These are phyloP conservation scores for Papilio polytes DNA, from an alignment of 1,140 invertebrate genomes.

Conservation along the genomic window DNA sequence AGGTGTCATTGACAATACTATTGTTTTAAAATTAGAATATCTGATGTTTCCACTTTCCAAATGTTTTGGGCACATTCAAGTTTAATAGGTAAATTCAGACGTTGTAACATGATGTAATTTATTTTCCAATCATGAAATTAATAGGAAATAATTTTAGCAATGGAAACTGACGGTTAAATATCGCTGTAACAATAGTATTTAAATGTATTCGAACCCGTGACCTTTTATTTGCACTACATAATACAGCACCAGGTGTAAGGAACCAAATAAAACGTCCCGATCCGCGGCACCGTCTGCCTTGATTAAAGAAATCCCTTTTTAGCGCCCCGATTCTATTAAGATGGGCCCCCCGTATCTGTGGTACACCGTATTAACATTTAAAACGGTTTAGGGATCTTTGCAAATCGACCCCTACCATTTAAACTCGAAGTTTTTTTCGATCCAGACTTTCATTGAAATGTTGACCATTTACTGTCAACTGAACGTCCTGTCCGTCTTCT, in stretches of 20 bases:
- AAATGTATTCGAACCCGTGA: not conserved
- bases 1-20: not conserved
- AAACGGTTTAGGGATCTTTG: constrained; percentile 38
- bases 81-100: constrained; percentile 43
- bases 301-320: constrained; percentile 39
- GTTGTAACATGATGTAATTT: too few relatives aligned
- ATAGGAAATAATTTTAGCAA: not conserved
- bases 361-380: constrained; percentile 38
- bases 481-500: not conserved
- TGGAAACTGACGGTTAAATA: not conserved
- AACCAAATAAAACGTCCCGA: constrained; percentile 24
- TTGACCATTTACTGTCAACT: not conserved
- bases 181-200: not conserved
- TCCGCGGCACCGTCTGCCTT: constrained; percentile 25
- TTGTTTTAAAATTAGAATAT: constrained; percentile 4
- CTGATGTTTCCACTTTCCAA: not conserved
- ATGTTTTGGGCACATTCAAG: not conserved
- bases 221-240: not conserved
- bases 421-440: constrained; percentile 7
- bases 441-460: not conserved
- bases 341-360: constrained; percentile 34
- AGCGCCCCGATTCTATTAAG: constrained; percentile 35
- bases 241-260: constrained; percentile 8
- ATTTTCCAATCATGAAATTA: too few relatives aligned
- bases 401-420: constrained; percentile 28